Evolutionary conservation across 2,797 vertebrate genomes (phyloP), one percentile per base, ranked within the genome.

Genomic region (Podarcis lilfordi): DNA sequence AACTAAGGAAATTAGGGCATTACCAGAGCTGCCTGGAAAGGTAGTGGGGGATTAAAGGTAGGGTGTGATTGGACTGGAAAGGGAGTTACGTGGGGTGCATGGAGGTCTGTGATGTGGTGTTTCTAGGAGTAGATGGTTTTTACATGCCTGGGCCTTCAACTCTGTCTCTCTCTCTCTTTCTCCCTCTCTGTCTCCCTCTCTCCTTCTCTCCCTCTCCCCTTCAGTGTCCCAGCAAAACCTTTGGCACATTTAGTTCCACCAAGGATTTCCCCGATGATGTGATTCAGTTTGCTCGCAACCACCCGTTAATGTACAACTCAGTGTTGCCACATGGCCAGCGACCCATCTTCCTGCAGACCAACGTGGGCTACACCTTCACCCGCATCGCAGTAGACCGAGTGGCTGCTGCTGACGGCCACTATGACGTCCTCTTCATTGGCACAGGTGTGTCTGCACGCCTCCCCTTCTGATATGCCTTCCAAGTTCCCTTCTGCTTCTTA

Each of bases 141-240:
- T 59, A 23, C 21, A 68, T 37, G 25, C 29, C 32, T 59, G 32
- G 27, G 7, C 55, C 66, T 15, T 37, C 5, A 37, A 74, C 37
- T 11, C 81, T 1, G 8, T 2, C 15, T 76, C 17, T 11, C 13
- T 17, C 11, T 15, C 45, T 10, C 45, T 45, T 5, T 8, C 43
- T 43, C 43, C 8, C 43, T 43, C 43, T 81, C 66, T 15, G 74
- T 1, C 0, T 84, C 9, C 9, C 69, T 72, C 9, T 8, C 40
- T 84, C 37, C 37, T 37, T 37, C 77, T 1, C 0, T 82, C 59
- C n/a, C 71, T 37, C 11, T 86, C 76, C 43, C 25, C 61, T 2
- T 6, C 87, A 99, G 99, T 99, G 99, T 93, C 99, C 99, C 92
- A 99, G 99, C 96, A 99, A 98, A 97, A 99, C 99, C 0, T 99